These are phyloP conservation scores for Limnothrissa miodon DNA, from an alignment of 2,113 vertebrate species.

Conservation along the genomic window DNA sequence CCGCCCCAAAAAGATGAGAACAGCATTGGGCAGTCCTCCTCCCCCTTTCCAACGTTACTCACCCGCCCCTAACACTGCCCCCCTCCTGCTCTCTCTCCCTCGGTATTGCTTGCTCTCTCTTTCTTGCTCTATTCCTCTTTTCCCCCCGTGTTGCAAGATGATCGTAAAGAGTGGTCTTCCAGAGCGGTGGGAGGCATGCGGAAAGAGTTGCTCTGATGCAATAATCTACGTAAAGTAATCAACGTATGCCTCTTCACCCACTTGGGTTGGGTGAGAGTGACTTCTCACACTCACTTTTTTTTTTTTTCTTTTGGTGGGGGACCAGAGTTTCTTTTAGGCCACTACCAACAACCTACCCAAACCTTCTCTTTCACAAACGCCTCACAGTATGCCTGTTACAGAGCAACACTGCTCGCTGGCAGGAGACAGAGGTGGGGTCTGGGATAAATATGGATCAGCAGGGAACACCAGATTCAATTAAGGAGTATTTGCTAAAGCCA, in stretches of 20 bases:
- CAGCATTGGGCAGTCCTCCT: conserved; percentile 28
- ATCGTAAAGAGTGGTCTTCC: not conserved
- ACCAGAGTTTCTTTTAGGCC: too few relatives aligned
- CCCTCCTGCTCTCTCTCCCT: not conserved
- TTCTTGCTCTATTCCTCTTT: not conserved
- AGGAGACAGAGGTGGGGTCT: not conserved
- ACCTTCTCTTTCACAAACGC: not conserved
- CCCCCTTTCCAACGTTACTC: not conserved
- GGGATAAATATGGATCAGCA: not conserved
- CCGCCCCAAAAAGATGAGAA: conserved; percentile 33
- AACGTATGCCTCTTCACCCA: not conserved
- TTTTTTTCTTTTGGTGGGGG: not conserved
- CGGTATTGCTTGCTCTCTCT: not conserved
- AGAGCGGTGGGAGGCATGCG: not conserved
- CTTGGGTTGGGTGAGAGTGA: not conserved
- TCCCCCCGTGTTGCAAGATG: not conserved
- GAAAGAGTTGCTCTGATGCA: not conserved
- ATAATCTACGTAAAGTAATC: not conserved
- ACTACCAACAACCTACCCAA: not conserved
- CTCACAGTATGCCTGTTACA: not conserved
- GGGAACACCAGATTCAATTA: conserved; percentile 24
- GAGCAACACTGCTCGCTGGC: not conserved
- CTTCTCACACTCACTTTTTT: not conserved
- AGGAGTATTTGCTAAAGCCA: not conserved
- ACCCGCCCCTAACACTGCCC: not conserved